Evolutionary conservation across 2,797 vertebrate species (phyloP), one percentile per base, ranked within the genome.

Genomic region (Antrozous pallidus): DNA sequence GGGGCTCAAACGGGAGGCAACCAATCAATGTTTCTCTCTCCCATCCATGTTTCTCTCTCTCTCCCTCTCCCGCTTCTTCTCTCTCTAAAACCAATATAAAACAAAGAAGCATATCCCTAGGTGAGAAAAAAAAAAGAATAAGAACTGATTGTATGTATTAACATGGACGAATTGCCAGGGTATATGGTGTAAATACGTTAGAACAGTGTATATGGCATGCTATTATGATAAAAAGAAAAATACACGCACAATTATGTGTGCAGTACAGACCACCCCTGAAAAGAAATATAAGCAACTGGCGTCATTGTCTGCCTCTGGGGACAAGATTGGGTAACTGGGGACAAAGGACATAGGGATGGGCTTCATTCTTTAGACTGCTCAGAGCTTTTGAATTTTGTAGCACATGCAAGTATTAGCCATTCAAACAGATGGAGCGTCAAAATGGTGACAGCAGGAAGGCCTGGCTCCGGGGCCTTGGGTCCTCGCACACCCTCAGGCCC

Each of bases 121-220:
- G 17, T 36, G 63, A 33, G 63, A 5, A 10, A 36, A 67, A 33
- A 33, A 92, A 95, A 95, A 88, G 90, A 81, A 49, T 1, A 49
- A 31, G 67, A 67, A 10, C 7, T 11, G 17, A 51, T 12, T 3
- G 3, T 4, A 0, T 26, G 2, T 18, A 8, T 58, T 26, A 12
- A 31, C 22, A 16, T 22, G 56, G 18, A 88, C 40, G 61, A 18
- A 65, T 58, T 8, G 2, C 18, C 47, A 54, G 33, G 28, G n/a
- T 33, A 20, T n/a, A 26, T 5, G 74, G 47, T 33, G 12, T 77
- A 7, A 65, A 51, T 20, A 63, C 17, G 13, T 47, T 49, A 42
- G 36, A 12, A 70, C 54, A 74, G 22, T 24, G 11, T 33, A 47
- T 13, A 11, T 31, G 58, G 12, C 17, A 1, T 49, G 49, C 14